These are phyloP conservation scores for Malurus alboscapulatus DNA, from an alignment of 2,113 vertebrate genomes.

Conservation along the genomic window DNA sequence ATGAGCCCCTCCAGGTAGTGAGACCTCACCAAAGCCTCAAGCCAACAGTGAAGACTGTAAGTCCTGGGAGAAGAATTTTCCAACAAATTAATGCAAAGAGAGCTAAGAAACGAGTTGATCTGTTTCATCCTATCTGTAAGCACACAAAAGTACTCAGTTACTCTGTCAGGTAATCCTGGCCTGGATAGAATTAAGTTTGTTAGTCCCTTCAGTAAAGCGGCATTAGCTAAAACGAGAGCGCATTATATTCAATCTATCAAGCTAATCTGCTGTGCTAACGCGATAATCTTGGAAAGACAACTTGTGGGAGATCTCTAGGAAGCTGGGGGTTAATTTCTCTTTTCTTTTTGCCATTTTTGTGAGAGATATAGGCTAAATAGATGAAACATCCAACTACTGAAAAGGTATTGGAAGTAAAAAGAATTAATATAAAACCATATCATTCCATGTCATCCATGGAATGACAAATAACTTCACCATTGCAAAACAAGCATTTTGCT, in stretches of 20 bases:
- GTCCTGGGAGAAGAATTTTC: neutral
- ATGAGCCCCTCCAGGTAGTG: neutral
- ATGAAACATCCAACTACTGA: neutral
- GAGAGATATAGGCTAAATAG: neutral
- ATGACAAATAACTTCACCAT: neutral
- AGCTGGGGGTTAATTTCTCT: neutral
- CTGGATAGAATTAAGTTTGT: slow-evolving; percentile 36
- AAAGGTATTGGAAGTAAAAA: neutral
- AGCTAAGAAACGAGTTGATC: neutral
- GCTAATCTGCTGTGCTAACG: slow-evolving; percentile 32
- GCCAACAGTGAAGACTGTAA: neutral
- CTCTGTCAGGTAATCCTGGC: slow-evolving; percentile 16
- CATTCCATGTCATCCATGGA: neutral
- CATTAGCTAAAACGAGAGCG: slow-evolving; percentile 12
- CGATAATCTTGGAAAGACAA: neutral
- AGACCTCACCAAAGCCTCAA: neutral
- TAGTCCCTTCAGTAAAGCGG: slow-evolving; percentile 18
- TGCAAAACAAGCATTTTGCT: neutral
- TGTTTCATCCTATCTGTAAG: neutral
- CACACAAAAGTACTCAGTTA: neutral
- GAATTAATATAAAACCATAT: neutral
- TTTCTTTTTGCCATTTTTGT: neutral
- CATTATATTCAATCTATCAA: slow-evolving; percentile 11
- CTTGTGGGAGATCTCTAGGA: neutral
- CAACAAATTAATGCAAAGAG: neutral